These are phyloP conservation scores for Halcyon smyrnensis DNA, from an alignment of 2,797 vertebrate species.

Conservation along the genomic window DNA sequence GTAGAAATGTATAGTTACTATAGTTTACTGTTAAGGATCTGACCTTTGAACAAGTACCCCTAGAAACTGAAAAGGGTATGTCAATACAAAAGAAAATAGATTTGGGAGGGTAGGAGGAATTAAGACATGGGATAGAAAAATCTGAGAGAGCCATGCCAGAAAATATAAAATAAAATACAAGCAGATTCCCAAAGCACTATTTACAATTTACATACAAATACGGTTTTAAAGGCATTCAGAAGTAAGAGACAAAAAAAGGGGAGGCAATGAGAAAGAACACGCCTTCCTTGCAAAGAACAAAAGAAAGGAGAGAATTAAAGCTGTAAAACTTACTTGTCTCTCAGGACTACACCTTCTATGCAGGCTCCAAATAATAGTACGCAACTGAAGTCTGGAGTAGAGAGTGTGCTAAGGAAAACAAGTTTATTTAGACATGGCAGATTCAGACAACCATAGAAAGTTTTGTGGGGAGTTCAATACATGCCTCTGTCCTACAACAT, in stretches of 20 bases:
- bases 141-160: neutral
- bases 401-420: slow-evolving; percentile 41
- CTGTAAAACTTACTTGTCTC: slow-evolving; percentile 88
- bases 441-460: neutral
- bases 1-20: neutral
- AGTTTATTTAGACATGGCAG: neutral
- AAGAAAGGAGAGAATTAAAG: neutral
- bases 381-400: slow-evolving; percentile 89
- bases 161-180: neutral
- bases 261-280: neutral
- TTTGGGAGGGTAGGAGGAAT: neutral
- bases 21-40: neutral
- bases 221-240: neutral
- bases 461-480: neutral
- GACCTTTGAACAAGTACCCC: neutral
- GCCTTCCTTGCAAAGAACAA: neutral
- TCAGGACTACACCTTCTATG: slow-evolving; percentile 94
- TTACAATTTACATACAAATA: neutral
- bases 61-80: neutral
- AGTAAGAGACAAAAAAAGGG: neutral
- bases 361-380: slow-evolving; percentile 96
- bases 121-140: neutral
- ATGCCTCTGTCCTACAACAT: neutral
- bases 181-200: neutral
- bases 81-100: neutral